Evolutionary conservation across 2,113 vertebrate genomes (phyloP), one percentile per base, ranked within the genome.

Genomic region (Edolisoma coerulescens): DNA sequence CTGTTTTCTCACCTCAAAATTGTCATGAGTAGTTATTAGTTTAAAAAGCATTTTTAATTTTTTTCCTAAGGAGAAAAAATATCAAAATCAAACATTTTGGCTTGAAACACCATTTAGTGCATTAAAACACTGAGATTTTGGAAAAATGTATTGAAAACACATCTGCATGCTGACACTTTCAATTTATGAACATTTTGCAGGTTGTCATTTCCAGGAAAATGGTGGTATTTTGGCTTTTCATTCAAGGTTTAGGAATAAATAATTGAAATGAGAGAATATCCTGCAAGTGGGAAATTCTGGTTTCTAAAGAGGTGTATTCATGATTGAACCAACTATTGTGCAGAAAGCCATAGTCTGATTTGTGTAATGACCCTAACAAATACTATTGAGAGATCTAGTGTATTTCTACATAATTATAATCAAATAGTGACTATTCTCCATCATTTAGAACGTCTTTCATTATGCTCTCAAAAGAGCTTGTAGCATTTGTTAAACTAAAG

Each of bases 291-390:
- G 53, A 73, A 80, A 64, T 83, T 52, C 61, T 83, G 12, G 4
- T 82, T 87, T 75, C 53, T 82, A 42, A 79, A 83, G 70, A 76
- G 21, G 15, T 47, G 7, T 50, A 33, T 73, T 90, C 33, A 65
- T n/a, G 23, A 63, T 56, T 75, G 44, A 94, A 77, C 10, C 41
- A 85, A 61, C 32, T 86, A 2, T 21, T 83, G 63, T 65, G 71
- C 32, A 74, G 71, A 90, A 93, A 89, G 39, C n/a, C 79, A 79
- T 28, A 70, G 64, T 54, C n/a, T 59, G 67, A 84, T 78, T 75
- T 87, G 57, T 42, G 68, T 71, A 86, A 82, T 77, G 75, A 86
- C 45, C 54, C 35, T 77, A 49, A 35, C 9, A 92, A 88, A 71
- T 60, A 59, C 59, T 67, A 16, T 8, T 63, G 83, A 77, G 33